Base-by-base conservation (phyloP, 2,113 vertebrate genomes). In the Tachycineta bicolor region DNA sequence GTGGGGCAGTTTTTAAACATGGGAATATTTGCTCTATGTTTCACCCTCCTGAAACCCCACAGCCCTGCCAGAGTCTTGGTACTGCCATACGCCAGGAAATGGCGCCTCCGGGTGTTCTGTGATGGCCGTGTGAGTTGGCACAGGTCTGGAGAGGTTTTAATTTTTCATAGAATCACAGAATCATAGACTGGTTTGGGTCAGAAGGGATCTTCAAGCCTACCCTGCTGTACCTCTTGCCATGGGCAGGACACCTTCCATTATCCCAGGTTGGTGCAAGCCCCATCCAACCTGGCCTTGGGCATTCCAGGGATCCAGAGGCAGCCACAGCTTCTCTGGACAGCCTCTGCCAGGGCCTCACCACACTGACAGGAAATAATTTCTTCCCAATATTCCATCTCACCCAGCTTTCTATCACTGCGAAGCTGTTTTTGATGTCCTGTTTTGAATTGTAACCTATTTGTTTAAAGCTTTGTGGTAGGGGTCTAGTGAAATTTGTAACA, bases 31-130 rank as follows among this genome's bases (percentile, higher is more conserved):
- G 12, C 31, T 86, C 13, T 19, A 0, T 12, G 4, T 16, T 19
- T 53, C 33, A 13, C 25, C 6, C 15, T 9, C 4, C 26, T 23
- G 50, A 53, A 46, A 2, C 20, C 34, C 28, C 6, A 5, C 7
- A 8, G n/a, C n/a, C 39, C 47, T 39, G 15, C 46, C n/a, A 31
- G 53, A n/a, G 46, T 46, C 28, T 4, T 39, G 53, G 41, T 6
- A 1, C 55, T 34, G 55, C 53, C 46, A 18, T 5, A 2, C 3
- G 2, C 41, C 1, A 4, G n/a, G 26, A 43, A 21, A 5, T 12
- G 3, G 28, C 33, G 2, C 33, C 47, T 21, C 6, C 23, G 5
- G 11, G 24, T 34, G 37, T 24, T 43, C 33, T 15, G 8, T 39
- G 21, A 2, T 26, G 47, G 39, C 46, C 41, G 2, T 14, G 3